phyloP scores from a whole-genome alignment of 2,888 invertebrate species.

The Amblyjoppa fuscipennis region DNA sequence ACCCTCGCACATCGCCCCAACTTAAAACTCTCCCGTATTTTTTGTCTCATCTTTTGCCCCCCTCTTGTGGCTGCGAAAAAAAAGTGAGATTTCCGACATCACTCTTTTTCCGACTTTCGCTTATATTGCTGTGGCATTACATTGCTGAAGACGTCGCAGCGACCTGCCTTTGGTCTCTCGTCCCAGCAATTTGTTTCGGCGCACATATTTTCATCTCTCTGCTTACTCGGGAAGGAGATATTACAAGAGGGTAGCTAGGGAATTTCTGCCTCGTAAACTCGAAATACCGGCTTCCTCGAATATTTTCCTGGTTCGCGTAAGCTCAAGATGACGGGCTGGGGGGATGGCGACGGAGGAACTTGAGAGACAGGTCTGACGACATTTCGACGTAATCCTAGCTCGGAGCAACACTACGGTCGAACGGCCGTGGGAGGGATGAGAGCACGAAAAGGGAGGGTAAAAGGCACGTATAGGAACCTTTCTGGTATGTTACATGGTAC shows the following conservation, averaged over 20 bases:
- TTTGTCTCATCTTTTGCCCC: conserved; percentile 2
- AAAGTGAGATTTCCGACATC: conserved; percentile 24
- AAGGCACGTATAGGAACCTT: conserved; percentile 17
- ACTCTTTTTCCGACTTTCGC: conserved; percentile 28
- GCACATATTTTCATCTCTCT: conserved; percentile 51
- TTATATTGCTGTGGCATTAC: conserved; percentile 32
- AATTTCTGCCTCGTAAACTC: conserved; percentile 62
- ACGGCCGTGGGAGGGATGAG: conserved; percentile 18
- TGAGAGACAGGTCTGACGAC: conserved; percentile 43
- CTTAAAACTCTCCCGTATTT: background rate
- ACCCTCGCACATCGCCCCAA: background rate
- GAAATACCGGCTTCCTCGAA: conserved; percentile 63
- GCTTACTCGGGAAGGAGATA: conserved; percentile 5
- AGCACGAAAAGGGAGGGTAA: conserved; percentile 2
- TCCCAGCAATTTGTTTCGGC: conserved; percentile 34
- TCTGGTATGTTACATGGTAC: conserved; percentile 30
- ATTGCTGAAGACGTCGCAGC: conserved; percentile 18
- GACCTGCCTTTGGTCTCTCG: conserved; percentile 11
- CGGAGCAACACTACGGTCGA: conserved; percentile 25
- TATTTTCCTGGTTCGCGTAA: conserved; percentile 47
- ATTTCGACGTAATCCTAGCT: conserved; percentile 50
- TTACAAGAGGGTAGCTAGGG: conserved; percentile 22
- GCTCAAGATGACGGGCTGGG: background rate
- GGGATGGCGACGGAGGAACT: conserved; percentile 5
- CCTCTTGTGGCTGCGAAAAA: background rate